A percentile compares a stretch with the other conserved stretches of the same genome.
Conservation (phyloP, 2,888 invertebrate genomes). For the Oscheius sp. region DNA sequence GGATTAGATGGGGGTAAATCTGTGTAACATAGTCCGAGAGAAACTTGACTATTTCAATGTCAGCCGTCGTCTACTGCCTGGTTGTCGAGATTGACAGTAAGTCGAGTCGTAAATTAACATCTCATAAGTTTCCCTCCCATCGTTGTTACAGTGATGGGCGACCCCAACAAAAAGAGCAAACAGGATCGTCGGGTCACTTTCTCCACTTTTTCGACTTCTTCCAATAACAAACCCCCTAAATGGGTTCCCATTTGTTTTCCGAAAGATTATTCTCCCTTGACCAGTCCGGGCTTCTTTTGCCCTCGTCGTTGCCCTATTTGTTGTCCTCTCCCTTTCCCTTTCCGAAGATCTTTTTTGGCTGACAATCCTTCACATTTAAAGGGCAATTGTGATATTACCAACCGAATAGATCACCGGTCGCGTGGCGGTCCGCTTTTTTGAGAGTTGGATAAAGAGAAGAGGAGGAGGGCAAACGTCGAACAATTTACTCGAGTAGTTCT, state of each 20-base stretch:
- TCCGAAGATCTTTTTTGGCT: too few species aligned
- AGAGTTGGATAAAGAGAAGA: neutral
- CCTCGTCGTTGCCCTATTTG: neutral
- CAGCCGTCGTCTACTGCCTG: neutral
- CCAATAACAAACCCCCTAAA: neutral
- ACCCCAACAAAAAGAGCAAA: constrained; percentile 30
- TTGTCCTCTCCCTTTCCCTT: neutral
- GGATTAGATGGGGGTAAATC: constrained; percentile 11
- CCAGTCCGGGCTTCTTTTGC: neutral
- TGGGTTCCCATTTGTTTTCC: too few species aligned
- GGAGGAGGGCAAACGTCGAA: neutral
- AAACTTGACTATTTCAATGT: neutral
- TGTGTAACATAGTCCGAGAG: constrained; percentile 1
- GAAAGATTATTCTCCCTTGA: neutral
- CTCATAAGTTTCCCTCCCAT: neutral
- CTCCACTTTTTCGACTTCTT: constrained; percentile 5
- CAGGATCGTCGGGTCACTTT: constrained; percentile 30
- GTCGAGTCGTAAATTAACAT: neutral
- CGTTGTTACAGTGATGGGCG: constrained; percentile 9
- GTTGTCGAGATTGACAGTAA: neutral
- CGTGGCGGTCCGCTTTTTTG: too few species aligned
- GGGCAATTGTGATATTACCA: too few species aligned
- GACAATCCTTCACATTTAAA: too few species aligned
- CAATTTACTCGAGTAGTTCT: neutral
- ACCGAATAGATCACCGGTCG: too few species aligned